Evolutionary conservation across 2,888 invertebrate species (phyloP), one percentile per base, ranked within the genome.

Genomic region (Ectropis crepuscularia): DNA sequence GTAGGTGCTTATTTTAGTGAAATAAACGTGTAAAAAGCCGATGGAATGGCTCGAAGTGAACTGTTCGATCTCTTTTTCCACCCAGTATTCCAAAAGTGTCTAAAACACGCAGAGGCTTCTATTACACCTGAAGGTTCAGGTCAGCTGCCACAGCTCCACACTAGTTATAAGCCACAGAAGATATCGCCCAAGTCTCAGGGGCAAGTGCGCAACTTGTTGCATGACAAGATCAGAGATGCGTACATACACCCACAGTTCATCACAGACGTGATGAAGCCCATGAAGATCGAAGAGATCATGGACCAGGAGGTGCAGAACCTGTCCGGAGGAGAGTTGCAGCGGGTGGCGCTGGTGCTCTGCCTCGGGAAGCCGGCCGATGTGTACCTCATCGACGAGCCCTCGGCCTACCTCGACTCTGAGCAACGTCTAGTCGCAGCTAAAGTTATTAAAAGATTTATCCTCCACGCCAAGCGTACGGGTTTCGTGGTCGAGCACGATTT

Each of bases 401-500:
- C 99, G 10, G 99, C 99, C 50, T 99, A 99, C 89, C 93, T 99
- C 69, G 99, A 99, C 90, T 99, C 99, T 5, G 99, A 99, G 84
- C 99, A 99, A 92, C 99, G 99, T 98, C 94, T 99, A 59, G 98
- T 99, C 64, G 99, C 99, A 67, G 99, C 99, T 75, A 99, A 99
- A 94, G 99, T 99, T 80, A 99, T 99, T 74, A 99, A 99, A 89
- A 94, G 96, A 79, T 99, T 99, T 86, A 99, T 99, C 85, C 94
- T 99, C 48, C 99, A 99, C 82, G 99, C 99, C 0, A 99, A 99
- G 93, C 98, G 99, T 88, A 99, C 99, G 6, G 99, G 99, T 9
- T 99, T 99, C 87, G 97, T 99, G 11, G 99, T 99, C 0, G 99
- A 99, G 95, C 99, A 99, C 96, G 99, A 99, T 93, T 99, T 99